Conservation (phyloP, 2,888 invertebrate species). For the Euplexia lucipara region DNA sequence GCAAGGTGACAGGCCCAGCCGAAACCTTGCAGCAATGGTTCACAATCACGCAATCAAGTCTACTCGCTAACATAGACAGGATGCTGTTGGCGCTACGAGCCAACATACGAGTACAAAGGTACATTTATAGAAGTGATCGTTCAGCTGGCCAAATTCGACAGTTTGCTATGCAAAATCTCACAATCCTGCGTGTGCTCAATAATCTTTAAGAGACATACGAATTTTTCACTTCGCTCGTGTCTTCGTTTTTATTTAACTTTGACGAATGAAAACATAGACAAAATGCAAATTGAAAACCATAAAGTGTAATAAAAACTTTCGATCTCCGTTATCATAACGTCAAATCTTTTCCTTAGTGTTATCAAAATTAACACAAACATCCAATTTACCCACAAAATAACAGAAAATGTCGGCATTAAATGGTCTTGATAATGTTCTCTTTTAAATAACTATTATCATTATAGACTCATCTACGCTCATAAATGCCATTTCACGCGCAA, state of each 20-base stretch:
- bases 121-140: too few species aligned
- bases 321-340: slow-evolving; percentile 26
- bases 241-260: background rate
- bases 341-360: slow-evolving; percentile 9
- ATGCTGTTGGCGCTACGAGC: too few species aligned
- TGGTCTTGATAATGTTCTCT: slow-evolving; percentile 9
- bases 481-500: slow-evolving; percentile 15
- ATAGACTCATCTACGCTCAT: slow-evolving; percentile 35
- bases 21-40: too few species aligned
- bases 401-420: slow-evolving; percentile 18
- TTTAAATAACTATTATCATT: slow-evolving; percentile 35
- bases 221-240: too few species aligned
- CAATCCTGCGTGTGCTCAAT: too few species aligned
- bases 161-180: too few species aligned
- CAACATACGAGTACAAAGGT: too few species aligned
- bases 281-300: background rate
- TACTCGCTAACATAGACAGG: too few species aligned
- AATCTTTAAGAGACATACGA: too few species aligned
- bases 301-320: slow-evolving; percentile 5
- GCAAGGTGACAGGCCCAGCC: too few species aligned
- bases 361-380: slow-evolving; percentile 32
- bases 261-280: background rate
- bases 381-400: slow-evolving; percentile 24
- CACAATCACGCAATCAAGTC: too few species aligned
- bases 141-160: too few species aligned